phyloP scores from a whole-genome alignment of 2,797 vertebrate genomes.

The Cuniculus paca region DNA sequence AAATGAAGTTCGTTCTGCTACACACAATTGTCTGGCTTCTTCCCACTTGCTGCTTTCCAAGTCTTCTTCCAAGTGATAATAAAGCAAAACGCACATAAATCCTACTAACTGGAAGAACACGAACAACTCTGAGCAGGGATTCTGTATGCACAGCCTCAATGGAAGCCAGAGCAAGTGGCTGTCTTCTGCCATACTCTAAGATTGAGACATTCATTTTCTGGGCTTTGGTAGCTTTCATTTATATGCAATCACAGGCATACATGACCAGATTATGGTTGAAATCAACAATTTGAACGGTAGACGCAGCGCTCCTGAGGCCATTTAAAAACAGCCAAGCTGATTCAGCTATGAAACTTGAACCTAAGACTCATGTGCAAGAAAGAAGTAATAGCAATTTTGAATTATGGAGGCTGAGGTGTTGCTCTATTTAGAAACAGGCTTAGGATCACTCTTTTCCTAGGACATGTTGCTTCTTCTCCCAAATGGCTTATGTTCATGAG shows the following conservation, averaged over 20 bases:
- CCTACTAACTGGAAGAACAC: neutral
- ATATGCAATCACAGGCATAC: neutral
- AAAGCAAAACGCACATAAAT: neutral
- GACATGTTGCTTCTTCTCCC: constrained; percentile 7
- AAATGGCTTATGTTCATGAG: neutral
- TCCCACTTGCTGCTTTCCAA: constrained; percentile 44
- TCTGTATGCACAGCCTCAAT: neutral
- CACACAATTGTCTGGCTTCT: neutral
- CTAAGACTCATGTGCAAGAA: constrained; percentile 20
- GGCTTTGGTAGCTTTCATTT: neutral
- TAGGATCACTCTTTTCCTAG: neutral
- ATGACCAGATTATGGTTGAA: neutral
- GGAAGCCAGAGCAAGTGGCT: neutral
- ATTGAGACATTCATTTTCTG: constrained; percentile 17
- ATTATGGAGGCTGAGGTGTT: neutral
- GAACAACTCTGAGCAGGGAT: neutral
- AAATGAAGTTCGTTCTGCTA: neutral
- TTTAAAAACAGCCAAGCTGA: neutral
- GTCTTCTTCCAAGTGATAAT: neutral
- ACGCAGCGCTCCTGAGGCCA: neutral
- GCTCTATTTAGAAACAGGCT: neutral
- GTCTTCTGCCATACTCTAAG: neutral
- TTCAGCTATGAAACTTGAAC: constrained; percentile 15
- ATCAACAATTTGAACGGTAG: neutral
- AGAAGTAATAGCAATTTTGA: neutral